These are phyloP conservation scores for Eleginops maclovinus DNA, from an alignment of 2,113 vertebrate genomes.

Conservation along the genomic window DNA sequence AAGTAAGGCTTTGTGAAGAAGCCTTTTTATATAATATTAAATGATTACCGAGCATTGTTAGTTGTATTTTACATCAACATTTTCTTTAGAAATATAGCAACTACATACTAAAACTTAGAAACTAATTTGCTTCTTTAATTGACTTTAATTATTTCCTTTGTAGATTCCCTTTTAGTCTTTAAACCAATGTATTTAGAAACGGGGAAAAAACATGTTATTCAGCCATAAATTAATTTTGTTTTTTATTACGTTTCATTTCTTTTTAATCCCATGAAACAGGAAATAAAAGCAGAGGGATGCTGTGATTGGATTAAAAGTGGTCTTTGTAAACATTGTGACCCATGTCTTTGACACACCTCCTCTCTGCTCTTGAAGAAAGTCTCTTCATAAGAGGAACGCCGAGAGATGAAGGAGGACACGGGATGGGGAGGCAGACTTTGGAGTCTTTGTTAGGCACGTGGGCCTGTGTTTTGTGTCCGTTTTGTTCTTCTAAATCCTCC, in stretches of 20 bases:
- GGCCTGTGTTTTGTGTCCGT: slow-evolving; percentile 74
- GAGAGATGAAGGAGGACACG: slow-evolving; percentile 79
- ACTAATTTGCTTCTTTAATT: slow-evolving; percentile 69
- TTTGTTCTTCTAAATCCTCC: slow-evolving; percentile 84
- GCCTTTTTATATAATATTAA: neutral
- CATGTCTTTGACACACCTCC: slow-evolving; percentile 81
- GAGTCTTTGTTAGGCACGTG: slow-evolving; percentile 78
- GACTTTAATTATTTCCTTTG: slow-evolving; percentile 74
- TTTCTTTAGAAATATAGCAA: slow-evolving; percentile 64
- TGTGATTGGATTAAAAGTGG: slow-evolving; percentile 83
- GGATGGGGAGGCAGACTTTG: slow-evolving; percentile 77
- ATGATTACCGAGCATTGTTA: slow-evolving; percentile 36
- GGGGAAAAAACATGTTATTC: slow-evolving; percentile 67
- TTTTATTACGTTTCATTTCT: slow-evolving; percentile 80
- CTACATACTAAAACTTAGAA: slow-evolving; percentile 55
- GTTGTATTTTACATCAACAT: slow-evolving; percentile 43
- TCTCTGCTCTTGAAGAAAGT: slow-evolving; percentile 74
- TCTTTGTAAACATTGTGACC: slow-evolving; percentile 85
- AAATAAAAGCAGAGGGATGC: slow-evolving; percentile 76
- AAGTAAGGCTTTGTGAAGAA: slow-evolving; percentile 31
- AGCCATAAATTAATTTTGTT: slow-evolving; percentile 84
- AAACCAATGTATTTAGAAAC: slow-evolving; percentile 71
- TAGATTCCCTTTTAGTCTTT: slow-evolving; percentile 70
- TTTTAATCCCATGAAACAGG: slow-evolving; percentile 84
- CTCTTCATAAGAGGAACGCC: slow-evolving; percentile 72